Evolutionary conservation across 2,113 vertebrate genomes (phyloP), one percentile per base, ranked within the genome.

Genomic region (Anguilla rostrata): DNA sequence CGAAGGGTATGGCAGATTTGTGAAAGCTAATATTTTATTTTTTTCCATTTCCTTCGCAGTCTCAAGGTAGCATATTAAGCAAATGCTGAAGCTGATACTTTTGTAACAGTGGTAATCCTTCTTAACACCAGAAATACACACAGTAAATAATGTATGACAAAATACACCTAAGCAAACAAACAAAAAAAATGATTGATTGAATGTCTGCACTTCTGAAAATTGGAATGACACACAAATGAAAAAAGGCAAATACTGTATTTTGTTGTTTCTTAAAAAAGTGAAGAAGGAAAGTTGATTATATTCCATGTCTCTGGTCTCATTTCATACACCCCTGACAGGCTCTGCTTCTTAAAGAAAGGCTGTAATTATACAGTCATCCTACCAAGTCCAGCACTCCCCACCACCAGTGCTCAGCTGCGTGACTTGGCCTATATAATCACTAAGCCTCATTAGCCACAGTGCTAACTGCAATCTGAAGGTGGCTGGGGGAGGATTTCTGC

Each of bases 361-460:
- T 29, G 88, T 93, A 91, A 92, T 94, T 92, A 91, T 90, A 88
- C 82, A 87, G 80, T 87, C 87, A 89, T 89, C 87, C 85, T 90
- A 84, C 63, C 87, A 90, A 88, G 90, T 85, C 85, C 78, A 89
- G 75, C 83, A 71, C 80, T 83, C 88, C 81, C 87, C 86, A 87
- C 90, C 87, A 85, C 84, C 84, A 40, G 34, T 22, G 89, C 86
- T 86, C 88, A 88, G 88, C 83, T 14, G 29, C 87, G 86, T 84
- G 90, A 91, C 88, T 93, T 90, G 90, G 91, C 91, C 90, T 92
- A 90, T 46, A 91, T 91, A 90, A 88, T 81, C 89, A 87, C 86
- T 90, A 91, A 88, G 86, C 90, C 91, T 94, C 93, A 90, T 94
- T 92, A 93, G 90, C 87, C 85, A 91, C 92, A 91, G 89, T 71